A percentile compares a stretch with the other conserved stretches of the same genome.
phyloP scores from a whole-genome alignment of 1,140 invertebrate genomes.

The Macrocentrus cingulum region DNA sequence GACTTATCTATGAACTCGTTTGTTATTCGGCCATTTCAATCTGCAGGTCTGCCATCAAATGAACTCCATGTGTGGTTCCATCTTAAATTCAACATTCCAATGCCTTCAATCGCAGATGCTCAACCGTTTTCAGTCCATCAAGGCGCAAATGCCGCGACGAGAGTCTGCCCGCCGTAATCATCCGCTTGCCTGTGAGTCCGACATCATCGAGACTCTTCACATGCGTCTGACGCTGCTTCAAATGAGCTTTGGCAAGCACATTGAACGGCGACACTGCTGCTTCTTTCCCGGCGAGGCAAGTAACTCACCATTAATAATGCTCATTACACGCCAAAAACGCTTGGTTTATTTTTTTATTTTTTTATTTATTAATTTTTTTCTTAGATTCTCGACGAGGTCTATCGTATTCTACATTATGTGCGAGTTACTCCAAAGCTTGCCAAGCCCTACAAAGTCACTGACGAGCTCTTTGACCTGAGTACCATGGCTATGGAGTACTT shows the following conservation, averaged over 20 bases:
- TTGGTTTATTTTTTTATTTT: conserved; percentile 6
- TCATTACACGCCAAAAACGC: background rate
- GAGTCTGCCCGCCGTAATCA: conserved; percentile 83
- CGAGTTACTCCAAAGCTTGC: conserved; percentile 78
- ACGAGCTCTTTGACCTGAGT: conserved; percentile 88
- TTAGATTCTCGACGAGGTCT: conserved; percentile 72
- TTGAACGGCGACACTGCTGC: conserved; percentile 85
- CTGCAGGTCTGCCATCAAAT: conserved; percentile 76
- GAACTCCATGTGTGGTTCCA: conserved; percentile 73
- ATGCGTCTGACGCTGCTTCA: conserved; percentile 84
- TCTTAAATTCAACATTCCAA: conserved; percentile 81
- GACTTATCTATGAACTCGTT: no score
- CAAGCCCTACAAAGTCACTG: conserved; percentile 83
- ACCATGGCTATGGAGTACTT: conserved; percentile 94
- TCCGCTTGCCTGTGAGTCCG: conserved; percentile 81
- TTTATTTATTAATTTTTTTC: conserved; percentile 31
- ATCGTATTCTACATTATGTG: conserved; percentile 79
- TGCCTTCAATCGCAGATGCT: conserved; percentile 77
- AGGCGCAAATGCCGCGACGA: conserved; percentile 84
- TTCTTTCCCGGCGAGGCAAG: conserved; percentile 86
- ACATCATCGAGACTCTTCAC: conserved; percentile 86
- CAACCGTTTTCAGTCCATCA: conserved; percentile 79
- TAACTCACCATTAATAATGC: background rate
- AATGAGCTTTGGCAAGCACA: conserved; percentile 90
- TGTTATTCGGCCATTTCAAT: conserved; percentile 16